Evolutionary conservation across 2,797 vertebrate genomes (phyloP).

Genomic region (Furcifer pardalis): DNA sequence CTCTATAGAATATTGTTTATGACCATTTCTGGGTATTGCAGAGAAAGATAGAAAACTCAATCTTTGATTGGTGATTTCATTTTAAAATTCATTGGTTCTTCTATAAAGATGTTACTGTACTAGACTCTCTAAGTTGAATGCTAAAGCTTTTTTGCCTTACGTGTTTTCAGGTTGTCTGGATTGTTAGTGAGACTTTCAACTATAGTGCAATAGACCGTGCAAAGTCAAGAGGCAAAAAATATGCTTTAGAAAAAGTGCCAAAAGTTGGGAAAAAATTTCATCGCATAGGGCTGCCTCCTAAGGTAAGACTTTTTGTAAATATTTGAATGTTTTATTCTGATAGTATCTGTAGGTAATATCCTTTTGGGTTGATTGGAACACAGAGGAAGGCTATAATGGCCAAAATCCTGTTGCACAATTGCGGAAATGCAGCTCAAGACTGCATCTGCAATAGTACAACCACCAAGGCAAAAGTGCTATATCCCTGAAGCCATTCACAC

Average conservation of each 20-base stretch:
- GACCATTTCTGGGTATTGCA: not conserved
- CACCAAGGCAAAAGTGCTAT: too few species aligned
- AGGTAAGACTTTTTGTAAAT: conserved; percentile 77
- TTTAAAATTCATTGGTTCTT: not conserved
- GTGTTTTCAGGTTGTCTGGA: conserved; percentile 86
- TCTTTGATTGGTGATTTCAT: not conserved
- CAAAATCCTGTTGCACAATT: too few species aligned
- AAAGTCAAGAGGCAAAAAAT: conserved; percentile 96
- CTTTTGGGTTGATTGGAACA: not conserved
- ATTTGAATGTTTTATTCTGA: not conserved
- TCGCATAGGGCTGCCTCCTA: conserved; percentile 94
- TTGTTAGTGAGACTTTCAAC: conserved; percentile 97
- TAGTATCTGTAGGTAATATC: not conserved
- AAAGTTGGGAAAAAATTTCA: conserved; percentile 96
- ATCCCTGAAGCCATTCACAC: too few species aligned
- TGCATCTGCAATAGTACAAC: too few species aligned
- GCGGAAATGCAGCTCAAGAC: too few species aligned
- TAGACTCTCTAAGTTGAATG: not conserved
- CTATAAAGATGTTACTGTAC: not conserved
- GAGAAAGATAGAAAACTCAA: not conserved
- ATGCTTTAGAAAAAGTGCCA: conserved; percentile 95
- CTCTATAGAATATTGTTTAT: not conserved
- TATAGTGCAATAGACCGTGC: conserved; percentile 95
- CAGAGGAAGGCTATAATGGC: too few species aligned
- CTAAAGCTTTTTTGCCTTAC: conserved; percentile 40